Evolutionary conservation across 1,140 invertebrate species (phyloP).

Genomic region (Hylyphantes graminicola): DNA sequence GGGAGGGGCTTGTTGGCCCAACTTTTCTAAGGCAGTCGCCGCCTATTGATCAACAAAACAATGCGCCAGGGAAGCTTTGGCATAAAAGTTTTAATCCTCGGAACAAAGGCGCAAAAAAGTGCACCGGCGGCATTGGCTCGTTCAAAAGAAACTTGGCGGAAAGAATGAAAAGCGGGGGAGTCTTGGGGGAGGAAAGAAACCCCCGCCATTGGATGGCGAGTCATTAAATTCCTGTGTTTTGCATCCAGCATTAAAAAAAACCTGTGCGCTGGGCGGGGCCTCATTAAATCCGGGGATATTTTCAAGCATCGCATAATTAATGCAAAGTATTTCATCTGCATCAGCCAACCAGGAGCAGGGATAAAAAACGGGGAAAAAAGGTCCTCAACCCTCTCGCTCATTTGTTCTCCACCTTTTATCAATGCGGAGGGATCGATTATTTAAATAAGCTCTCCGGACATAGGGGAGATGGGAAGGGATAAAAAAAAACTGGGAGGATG

Average conservation of each 20-base stretch:
- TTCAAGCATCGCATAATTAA: slow-evolving; percentile 59
- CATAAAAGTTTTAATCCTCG: too few species aligned
- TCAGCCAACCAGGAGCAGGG: slow-evolving; percentile 50
- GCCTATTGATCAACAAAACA: too few species aligned
- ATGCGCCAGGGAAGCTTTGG: too few species aligned
- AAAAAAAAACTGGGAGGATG: too few species aligned
- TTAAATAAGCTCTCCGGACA: slow-evolving; percentile 54
- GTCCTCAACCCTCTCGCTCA: slow-evolving; percentile 15
- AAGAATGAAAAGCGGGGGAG: slow-evolving; percentile 21
- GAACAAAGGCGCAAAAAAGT: too few species aligned
- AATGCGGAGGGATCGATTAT: slow-evolving; percentile 53
- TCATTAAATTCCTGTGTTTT: slow-evolving; percentile 52
- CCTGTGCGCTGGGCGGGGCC: slow-evolving; percentile 33
- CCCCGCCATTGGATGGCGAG: slow-evolving; percentile 40
- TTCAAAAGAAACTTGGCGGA: not conserved
- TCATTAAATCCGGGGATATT: slow-evolving; percentile 47
- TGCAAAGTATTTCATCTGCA: slow-evolving; percentile 57
- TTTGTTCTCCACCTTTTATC: slow-evolving; percentile 39
- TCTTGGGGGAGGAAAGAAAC: not conserved
- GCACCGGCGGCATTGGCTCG: too few species aligned
- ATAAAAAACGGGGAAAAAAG: slow-evolving; percentile 56
- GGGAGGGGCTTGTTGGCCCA: too few species aligned
- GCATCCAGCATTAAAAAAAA: slow-evolving; percentile 36
- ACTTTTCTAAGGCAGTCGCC: too few species aligned
- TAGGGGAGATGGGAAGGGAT: not conserved